Conservation (phyloP, 2,113 vertebrate species). For the Meleagris gallopavo region DNA sequence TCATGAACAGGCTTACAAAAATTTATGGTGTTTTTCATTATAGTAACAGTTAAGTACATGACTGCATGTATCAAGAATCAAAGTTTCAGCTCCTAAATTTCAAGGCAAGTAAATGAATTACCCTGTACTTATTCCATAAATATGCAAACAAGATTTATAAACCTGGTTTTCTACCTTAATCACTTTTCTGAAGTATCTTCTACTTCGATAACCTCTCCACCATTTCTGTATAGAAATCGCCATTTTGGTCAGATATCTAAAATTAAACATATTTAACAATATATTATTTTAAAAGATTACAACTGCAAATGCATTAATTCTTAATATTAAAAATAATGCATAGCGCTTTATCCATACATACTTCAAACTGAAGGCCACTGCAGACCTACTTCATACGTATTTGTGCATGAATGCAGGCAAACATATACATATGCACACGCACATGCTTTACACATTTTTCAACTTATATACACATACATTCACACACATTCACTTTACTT, state of each 20-base stretch:
- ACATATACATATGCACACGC: not conserved
- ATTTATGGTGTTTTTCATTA: conserved; percentile 1
- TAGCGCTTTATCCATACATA: not conserved
- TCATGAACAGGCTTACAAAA: not conserved
- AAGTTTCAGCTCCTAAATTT: not conserved
- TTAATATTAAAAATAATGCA: not conserved
- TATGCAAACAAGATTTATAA: not conserved
- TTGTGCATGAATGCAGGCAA: not conserved
- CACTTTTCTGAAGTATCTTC: conserved; percentile 82
- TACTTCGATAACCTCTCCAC: conserved; percentile 89
- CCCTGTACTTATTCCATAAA: not conserved
- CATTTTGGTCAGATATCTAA: conserved; percentile 84
- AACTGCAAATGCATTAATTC: not conserved
- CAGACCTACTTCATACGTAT: not conserved
- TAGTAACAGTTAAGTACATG: not conserved
- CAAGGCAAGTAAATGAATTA: not conserved
- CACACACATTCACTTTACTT: not conserved
- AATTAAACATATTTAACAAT: conserved; percentile 66
- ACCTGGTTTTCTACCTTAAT: conserved; percentile 84
- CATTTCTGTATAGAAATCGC: conserved; percentile 87
- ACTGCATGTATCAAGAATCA: not conserved
- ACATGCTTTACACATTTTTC: not conserved
- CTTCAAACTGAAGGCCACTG: not conserved
- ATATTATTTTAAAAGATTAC: not conserved
- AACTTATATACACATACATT: too few relatives aligned